Conservation (phyloP, 1,140 invertebrate species). For the Macrocentrus cingulum region DNA sequence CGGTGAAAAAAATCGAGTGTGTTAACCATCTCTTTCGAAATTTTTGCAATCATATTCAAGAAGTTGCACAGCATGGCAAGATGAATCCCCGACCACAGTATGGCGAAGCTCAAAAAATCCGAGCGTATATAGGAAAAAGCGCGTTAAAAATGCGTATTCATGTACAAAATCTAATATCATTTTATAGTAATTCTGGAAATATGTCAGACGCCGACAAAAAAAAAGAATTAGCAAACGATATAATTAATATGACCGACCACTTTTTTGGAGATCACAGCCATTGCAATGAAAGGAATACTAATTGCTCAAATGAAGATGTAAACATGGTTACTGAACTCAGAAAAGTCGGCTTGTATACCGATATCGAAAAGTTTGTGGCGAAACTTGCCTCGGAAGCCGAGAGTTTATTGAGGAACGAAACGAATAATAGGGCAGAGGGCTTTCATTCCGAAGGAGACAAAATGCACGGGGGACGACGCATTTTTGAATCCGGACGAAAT, state of each 20-base stretch:
- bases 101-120: too few species aligned
- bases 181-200: too few species aligned
- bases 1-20: constrained; percentile 50
- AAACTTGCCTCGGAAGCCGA: constrained; percentile 25
- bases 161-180: too few species aligned
- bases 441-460: constrained; percentile 42
- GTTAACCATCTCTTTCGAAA: constrained; percentile 39
- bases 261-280: constrained; percentile 2
- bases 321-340: neutral
- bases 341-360: constrained; percentile 2
- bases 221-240: neutral
- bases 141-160: too few species aligned
- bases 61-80: constrained; percentile 23
- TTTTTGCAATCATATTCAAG: constrained; percentile 29
- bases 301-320: neutral
- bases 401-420: constrained; percentile 42
- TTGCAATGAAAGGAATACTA: neutral
- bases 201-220: too few species aligned
- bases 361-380: constrained; percentile 3
- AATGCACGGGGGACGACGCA: constrained; percentile 43
- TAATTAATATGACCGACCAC: neutral
- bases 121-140: too few species aligned
- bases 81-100: neutral
- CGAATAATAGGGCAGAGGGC: constrained; percentile 48
- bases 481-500: constrained; percentile 34